Evolutionary conservation across 2,888 invertebrate species (phyloP).

Genomic region (Idaea aversata): DNA sequence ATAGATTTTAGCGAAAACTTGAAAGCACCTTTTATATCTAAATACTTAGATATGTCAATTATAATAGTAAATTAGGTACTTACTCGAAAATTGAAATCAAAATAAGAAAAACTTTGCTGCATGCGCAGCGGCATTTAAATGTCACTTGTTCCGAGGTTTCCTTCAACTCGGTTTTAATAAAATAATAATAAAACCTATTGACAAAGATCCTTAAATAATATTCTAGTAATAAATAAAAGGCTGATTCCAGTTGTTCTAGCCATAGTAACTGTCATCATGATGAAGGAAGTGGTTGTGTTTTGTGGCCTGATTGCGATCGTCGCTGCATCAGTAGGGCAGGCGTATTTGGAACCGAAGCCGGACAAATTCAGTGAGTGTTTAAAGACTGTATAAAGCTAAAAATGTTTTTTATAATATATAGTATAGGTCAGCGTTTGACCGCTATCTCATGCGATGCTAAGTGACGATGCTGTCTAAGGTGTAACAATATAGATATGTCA

Average conservation of each 20-base stretch:
- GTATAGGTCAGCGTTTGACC: too few species aligned
- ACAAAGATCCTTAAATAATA: neutral
- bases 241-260: neutral
- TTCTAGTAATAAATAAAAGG: neutral
- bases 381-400: neutral
- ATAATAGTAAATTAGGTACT: neutral
- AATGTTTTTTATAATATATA: neutral
- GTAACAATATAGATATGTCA: too few species aligned
- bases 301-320: conserved; percentile 9
- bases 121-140: neutral
- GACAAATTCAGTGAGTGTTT: neutral
- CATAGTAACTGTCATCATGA: neutral
- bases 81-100: neutral
- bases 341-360: neutral
- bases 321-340: neutral
- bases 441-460: too few species aligned
- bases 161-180: neutral
- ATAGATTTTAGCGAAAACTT: too few species aligned
- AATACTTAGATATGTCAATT: too few species aligned
- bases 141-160: neutral
- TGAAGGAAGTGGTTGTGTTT: neutral
- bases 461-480: too few species aligned
- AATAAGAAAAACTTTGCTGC: neutral
- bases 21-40: too few species aligned
- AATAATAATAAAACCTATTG: neutral